Evolutionary conservation across 1,140 invertebrate species (phyloP).

Genomic region (Drosophila parabipectinata): DNA sequence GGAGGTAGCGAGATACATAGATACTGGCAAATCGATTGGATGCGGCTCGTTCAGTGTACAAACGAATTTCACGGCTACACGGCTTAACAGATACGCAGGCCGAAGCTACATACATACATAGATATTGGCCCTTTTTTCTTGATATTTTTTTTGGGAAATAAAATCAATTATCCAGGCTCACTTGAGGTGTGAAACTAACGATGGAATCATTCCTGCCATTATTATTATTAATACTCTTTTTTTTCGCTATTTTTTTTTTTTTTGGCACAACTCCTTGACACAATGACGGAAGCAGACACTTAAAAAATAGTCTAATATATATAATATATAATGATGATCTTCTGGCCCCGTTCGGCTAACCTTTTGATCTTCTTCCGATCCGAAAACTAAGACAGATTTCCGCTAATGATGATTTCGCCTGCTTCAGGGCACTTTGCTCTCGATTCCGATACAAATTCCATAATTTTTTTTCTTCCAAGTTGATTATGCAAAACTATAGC

Average conservation of each 20-base stretch:
- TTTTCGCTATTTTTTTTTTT: background rate
- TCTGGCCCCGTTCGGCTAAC: conserved; percentile 24
- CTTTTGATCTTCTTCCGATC: conserved; percentile 42
- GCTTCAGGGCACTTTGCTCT: conserved; percentile 33
- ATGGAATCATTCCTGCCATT: conserved; percentile 46
- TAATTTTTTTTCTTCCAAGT: background rate
- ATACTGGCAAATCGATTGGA: conserved; percentile 63
- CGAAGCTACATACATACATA: conserved; percentile 53
- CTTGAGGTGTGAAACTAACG: conserved; percentile 70
- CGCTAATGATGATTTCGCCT: conserved; percentile 38
- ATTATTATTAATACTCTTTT: background rate
- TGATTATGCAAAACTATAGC: conserved; percentile 11
- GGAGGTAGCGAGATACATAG: conserved; percentile 14
- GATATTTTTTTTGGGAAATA: conserved; percentile 13
- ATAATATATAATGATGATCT: conserved; percentile 38
- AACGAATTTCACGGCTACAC: conserved; percentile 64
- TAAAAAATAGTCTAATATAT: conserved; percentile 15
- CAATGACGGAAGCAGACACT: conserved; percentile 54
- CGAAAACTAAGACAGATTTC: conserved; percentile 49
- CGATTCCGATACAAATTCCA: conserved; percentile 18
- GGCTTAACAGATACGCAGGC: conserved; percentile 52
- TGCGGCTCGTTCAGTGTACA: conserved; percentile 71
- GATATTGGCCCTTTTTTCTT: conserved; percentile 11
- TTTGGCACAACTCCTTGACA: conserved; percentile 11
- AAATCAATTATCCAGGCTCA: conserved; percentile 70